Conservation (phyloP, 2,113 vertebrate genomes). For the Cephalopholis sonnerati region DNA sequence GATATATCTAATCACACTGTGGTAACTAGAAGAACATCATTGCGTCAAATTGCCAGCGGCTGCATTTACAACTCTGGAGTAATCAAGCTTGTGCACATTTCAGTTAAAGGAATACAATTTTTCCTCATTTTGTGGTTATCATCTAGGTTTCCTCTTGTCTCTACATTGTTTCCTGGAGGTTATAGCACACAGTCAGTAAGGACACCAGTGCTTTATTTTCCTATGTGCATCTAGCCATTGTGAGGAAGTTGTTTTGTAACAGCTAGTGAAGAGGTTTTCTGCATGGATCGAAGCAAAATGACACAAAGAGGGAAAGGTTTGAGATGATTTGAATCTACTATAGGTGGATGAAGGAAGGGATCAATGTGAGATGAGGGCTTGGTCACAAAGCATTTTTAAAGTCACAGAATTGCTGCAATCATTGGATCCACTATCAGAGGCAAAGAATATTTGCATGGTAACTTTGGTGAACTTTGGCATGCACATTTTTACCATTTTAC, state of each 20-base stretch:
- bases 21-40: constrained; percentile 13
- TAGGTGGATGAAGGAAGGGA: not conserved
- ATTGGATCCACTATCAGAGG: not conserved
- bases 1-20: constrained; percentile 19
- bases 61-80: constrained; percentile 30
- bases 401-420: not conserved
- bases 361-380: not conserved
- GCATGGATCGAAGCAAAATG: constrained; percentile 3
- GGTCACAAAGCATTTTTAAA: not conserved
- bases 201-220: constrained; percentile 22
- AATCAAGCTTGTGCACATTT: constrained; percentile 47
- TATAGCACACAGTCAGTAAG: not conserved
- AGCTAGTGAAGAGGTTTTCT: not conserved
- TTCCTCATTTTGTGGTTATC: constrained; percentile 29
- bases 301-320: not conserved
- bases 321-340: not conserved
- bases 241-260: not conserved
- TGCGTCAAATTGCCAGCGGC: not conserved
- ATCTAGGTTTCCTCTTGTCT: not conserved
- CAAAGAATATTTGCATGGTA: not conserved
- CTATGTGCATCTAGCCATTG: not conserved
- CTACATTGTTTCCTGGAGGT: constrained; percentile 12
- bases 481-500: not conserved
- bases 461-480: not conserved
- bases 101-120: not conserved